phyloP scores from a whole-genome alignment of 2,888 invertebrate genomes.

The Zootermopsis nevadensis region DNA sequence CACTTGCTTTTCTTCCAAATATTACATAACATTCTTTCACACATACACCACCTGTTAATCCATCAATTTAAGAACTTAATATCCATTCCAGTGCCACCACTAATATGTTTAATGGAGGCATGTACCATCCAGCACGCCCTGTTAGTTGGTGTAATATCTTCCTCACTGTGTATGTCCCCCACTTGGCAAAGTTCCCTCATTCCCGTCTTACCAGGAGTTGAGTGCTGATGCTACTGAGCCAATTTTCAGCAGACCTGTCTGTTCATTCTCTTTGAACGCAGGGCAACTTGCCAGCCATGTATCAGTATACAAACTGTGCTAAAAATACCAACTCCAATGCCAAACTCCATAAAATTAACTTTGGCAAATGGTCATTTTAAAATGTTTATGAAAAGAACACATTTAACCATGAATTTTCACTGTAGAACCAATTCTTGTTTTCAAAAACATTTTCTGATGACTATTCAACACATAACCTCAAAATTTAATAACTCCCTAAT shows the following conservation, averaged over 20 bases:
- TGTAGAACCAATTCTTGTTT: not conserved
- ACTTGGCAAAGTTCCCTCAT: not conserved
- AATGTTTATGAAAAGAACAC: not conserved
- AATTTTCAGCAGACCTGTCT: not conserved
- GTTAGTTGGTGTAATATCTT: not conserved
- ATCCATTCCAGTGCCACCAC: too few species aligned
- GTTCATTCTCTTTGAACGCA: not conserved
- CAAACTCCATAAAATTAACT: not conserved
- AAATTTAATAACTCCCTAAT: too few species aligned
- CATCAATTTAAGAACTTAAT: too few species aligned
- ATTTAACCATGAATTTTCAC: not conserved
- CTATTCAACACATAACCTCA: too few species aligned
- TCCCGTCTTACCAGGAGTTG: not conserved
- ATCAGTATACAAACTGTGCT: slow-evolving; percentile 8
- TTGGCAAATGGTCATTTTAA: not conserved
- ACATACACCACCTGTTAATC: too few species aligned
- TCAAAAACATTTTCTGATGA: too few species aligned
- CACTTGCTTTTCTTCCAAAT: too few species aligned
- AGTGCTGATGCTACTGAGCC: slow-evolving; percentile 8
- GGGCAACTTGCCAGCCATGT: slow-evolving; percentile 21
- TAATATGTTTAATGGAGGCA: too few species aligned
- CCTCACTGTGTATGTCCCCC: slow-evolving; percentile 9
- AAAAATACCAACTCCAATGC: slow-evolving; percentile 31
- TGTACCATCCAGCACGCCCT: not conserved
- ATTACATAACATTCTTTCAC: too few species aligned